These are phyloP conservation scores for Temnopleurus reevesii DNA, from an alignment of 53 echinoderm and acorn worm genomes.

Conservation along the genomic window DNA sequence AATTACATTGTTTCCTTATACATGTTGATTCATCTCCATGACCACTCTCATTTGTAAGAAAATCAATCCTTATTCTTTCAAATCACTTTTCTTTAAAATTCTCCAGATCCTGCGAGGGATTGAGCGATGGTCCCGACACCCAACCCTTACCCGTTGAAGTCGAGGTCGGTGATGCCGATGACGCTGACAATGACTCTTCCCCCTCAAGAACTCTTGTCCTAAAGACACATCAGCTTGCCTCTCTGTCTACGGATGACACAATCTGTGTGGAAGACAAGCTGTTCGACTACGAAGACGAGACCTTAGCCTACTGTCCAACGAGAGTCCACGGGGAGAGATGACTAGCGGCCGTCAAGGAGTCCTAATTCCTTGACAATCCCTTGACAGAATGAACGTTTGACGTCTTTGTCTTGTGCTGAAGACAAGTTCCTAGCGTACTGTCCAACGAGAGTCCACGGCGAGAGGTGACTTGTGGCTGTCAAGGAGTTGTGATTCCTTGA, in stretches of 20 bases:
- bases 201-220: conserved; percentile 50
- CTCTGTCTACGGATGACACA: conserved; percentile 18
- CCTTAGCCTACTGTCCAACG: conserved; percentile 51
- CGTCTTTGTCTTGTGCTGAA: background rate
- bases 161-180: background rate
- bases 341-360: conserved; percentile 28
- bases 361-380: conserved; percentile 15
- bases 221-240: conserved; percentile 43
- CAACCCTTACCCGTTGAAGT: background rate
- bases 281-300: conserved; percentile 26
- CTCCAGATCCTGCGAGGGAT: conserved; percentile 14
- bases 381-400: background rate
- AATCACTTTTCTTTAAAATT: background rate
- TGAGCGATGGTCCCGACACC: conserved; percentile 34
- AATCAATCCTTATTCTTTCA: background rate
- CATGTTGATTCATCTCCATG: no score
- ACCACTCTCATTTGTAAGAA: no score
- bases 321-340: conserved; percentile 52
- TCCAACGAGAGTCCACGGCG: conserved; percentile 30
- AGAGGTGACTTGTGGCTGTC: conserved; percentile 35
- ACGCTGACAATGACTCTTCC: background rate
- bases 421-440: background rate
- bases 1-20: no score
- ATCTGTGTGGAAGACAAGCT: conserved; percentile 47
- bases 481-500: conserved; percentile 23